Evolutionary conservation across 2,797 vertebrate species (phyloP).

Genomic region (Gorsachius magnificus): DNA sequence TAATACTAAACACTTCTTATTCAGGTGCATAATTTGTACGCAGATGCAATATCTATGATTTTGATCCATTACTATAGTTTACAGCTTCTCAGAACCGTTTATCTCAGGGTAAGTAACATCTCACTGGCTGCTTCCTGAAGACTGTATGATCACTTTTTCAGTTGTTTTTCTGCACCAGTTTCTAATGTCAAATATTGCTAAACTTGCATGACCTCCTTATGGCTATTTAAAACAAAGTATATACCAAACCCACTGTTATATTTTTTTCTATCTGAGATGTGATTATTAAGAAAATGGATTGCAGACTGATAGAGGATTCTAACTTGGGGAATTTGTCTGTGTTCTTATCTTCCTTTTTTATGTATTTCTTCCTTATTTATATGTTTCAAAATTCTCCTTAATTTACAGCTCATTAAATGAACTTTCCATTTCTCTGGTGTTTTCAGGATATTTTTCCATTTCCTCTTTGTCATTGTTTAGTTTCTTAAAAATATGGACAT

Average conservation of each 20-base stretch:
- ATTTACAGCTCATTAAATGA: not conserved
- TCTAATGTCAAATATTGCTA: not conserved
- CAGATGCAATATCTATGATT: not conserved
- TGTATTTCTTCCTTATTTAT: no score
- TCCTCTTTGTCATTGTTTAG: not conserved
- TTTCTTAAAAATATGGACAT: not conserved
- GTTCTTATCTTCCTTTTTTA: not conserved
- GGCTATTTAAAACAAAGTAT: not conserved
- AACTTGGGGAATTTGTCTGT: not conserved
- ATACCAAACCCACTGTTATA: not conserved
- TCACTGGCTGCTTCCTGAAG: not conserved
- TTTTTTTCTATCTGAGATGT: not conserved
- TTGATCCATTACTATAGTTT: not conserved
- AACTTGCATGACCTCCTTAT: not conserved
- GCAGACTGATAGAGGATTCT: not conserved
- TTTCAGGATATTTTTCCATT: not conserved
- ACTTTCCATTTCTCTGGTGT: not conserved
- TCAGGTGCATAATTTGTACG: not conserved
- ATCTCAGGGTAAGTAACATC: not conserved
- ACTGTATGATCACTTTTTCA: not conserved
- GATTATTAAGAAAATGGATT: not conserved
- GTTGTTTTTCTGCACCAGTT: not conserved
- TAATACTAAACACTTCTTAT: not conserved
- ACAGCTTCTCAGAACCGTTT: not conserved
- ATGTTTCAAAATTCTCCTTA: not conserved